Percentiles rank a stretch among this genome's conserved stretches.
Evolutionary conservation across 2,888 invertebrate species (phyloP).

Genomic region (Timandra comae): DNA sequence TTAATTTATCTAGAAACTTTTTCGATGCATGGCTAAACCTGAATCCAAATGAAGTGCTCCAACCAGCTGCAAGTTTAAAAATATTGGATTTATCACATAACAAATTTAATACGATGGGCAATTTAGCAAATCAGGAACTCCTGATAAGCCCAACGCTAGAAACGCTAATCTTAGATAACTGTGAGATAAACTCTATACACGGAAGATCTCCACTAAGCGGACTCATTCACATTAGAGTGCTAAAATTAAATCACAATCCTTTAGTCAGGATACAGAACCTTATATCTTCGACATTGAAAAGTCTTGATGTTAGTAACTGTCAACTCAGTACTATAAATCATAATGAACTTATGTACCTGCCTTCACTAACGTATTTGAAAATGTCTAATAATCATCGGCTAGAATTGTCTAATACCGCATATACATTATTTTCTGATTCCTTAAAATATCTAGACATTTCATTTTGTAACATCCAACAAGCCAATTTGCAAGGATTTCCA

Average conservation of each 20-base stretch:
- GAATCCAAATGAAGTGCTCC: slow-evolving; percentile 70
- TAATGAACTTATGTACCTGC: slow-evolving; percentile 75
- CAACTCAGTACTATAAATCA: slow-evolving; percentile 67
- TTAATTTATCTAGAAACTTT: slow-evolving; percentile 80
- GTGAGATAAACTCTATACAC: slow-evolving; percentile 75
- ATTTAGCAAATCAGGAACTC: slow-evolving; percentile 64
- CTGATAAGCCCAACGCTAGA: slow-evolving; percentile 76
- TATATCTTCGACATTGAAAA: slow-evolving; percentile 67
- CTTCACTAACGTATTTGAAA: slow-evolving; percentile 76
- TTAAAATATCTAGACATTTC: slow-evolving; percentile 77
- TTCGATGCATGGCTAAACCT: slow-evolving; percentile 77
- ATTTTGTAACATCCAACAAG: slow-evolving; percentile 77
- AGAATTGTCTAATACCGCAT: slow-evolving; percentile 56
- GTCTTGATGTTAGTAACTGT: slow-evolving; percentile 77
- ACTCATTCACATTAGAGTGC: slow-evolving; percentile 66
- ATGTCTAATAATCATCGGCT: slow-evolving; percentile 79
- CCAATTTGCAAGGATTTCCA: slow-evolving; percentile 79
- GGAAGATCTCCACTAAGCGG: slow-evolving; percentile 69
- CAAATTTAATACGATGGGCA: slow-evolving; percentile 71
- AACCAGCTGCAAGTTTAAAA: slow-evolving; percentile 67
- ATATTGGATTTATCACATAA: slow-evolving; percentile 81
- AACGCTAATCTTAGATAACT: slow-evolving; percentile 77
- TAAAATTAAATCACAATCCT: slow-evolving; percentile 75
- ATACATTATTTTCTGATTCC: slow-evolving; percentile 66
- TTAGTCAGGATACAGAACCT: slow-evolving; percentile 60